Evolutionary conservation across 2,797 vertebrate genomes (phyloP).

Genomic region (Lagocephalus sceleratus): DNA sequence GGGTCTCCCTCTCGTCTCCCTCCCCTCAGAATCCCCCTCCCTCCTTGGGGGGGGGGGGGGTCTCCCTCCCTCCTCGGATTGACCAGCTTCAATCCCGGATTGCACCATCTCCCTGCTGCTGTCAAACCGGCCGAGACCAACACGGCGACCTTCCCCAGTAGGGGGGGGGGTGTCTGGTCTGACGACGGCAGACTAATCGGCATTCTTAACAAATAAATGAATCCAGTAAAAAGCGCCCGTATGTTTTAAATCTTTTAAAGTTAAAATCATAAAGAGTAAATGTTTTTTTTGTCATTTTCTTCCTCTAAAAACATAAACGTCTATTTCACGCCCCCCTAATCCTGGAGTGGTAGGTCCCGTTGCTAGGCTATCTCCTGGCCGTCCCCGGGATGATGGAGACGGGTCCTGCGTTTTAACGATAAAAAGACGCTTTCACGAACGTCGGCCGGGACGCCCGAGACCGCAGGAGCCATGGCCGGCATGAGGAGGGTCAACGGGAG

Average conservation of each 20-base stretch:
- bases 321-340: neutral
- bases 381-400: slow-evolving; percentile 67
- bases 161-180: neutral
- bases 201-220: too few relatives aligned
- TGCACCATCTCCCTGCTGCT: slow-evolving; percentile 52
- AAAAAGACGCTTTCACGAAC: slow-evolving; percentile 7
- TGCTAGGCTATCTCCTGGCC: slow-evolving; percentile 64
- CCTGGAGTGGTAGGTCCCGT: slow-evolving; percentile 66
- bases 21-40: too few relatives aligned
- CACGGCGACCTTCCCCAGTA: slow-evolving; percentile 11
- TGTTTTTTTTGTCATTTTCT: too few relatives aligned
- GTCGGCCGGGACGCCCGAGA: slow-evolving; percentile 2
- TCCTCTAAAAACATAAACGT: too few relatives aligned
- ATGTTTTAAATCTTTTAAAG: too few relatives aligned
- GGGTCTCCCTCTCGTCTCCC: too few relatives aligned
- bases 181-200: fast-evolving
- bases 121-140: slow-evolving; percentile 47
- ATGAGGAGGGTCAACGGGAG: slow-evolving; percentile 66
- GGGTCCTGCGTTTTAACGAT: slow-evolving; percentile 32
- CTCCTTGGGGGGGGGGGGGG: too few relatives aligned
- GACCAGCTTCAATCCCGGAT: slow-evolving; percentile 39
- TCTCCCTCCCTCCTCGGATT: slow-evolving; percentile 1
- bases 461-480: slow-evolving; percentile 58
- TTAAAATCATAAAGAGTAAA: too few relatives aligned
- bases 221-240: too few relatives aligned